Evolutionary conservation across 2,888 invertebrate genomes (phyloP).

Genomic region (Drosophila affinis): DNA sequence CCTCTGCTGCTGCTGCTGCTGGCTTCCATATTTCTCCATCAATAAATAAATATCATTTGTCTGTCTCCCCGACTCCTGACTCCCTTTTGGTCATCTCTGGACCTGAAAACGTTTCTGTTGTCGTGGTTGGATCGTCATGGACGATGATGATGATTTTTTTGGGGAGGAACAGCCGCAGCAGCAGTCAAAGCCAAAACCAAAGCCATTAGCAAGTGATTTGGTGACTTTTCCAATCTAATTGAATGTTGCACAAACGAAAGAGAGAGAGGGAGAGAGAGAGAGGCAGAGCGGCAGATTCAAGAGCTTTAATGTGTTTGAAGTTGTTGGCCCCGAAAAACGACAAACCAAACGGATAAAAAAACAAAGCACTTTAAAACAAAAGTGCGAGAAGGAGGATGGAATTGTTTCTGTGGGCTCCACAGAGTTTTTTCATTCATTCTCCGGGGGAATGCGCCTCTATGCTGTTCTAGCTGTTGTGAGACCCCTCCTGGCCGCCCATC

Average conservation of each 20-base stretch:
- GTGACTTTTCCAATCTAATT: constrained; percentile 50
- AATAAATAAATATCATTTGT: constrained; percentile 69
- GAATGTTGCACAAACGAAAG: constrained; percentile 23
- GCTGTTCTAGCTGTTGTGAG: constrained; percentile 24
- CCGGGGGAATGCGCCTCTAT: constrained; percentile 28
- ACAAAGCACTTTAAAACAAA: constrained; percentile 36
- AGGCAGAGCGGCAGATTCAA: not conserved
- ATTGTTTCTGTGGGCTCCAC: constrained; percentile 18
- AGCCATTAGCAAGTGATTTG: constrained; percentile 52
- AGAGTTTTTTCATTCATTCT: constrained; percentile 34
- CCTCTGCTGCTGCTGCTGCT: constrained; percentile 1
- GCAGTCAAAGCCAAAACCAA: constrained; percentile 36
- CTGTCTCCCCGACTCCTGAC: constrained; percentile 26
- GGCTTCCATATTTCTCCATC: constrained; percentile 32
- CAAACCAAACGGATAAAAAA: constrained; percentile 18
- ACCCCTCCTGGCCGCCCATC: not conserved
- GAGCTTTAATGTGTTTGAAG: constrained; percentile 18
- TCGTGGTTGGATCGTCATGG: not conserved
- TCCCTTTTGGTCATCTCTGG: constrained; percentile 34
- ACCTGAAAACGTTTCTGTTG: not conserved
- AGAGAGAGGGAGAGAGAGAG: not conserved
- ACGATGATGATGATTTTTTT: constrained; percentile 10
- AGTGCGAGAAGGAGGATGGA: constrained; percentile 20
- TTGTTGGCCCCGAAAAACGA: constrained; percentile 2
- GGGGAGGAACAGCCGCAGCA: constrained; percentile 11